These are phyloP conservation scores for Upupa epops DNA, from an alignment of 2,113 vertebrate genomes.

Conservation along the genomic window DNA sequence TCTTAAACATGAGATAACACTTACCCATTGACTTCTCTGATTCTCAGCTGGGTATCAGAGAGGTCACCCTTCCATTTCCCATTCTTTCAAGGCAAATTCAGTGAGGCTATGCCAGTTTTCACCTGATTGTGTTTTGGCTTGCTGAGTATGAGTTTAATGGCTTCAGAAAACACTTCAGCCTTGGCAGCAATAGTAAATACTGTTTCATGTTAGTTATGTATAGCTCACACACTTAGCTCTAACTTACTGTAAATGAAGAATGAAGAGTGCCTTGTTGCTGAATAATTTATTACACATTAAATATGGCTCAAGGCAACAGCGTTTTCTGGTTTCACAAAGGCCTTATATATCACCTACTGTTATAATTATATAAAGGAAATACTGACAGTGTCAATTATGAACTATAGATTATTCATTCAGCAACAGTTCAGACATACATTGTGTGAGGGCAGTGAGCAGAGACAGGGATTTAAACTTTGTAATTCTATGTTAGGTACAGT, in stretches of 20 bases:
- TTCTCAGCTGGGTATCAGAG: not conserved
- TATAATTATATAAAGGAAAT: slow-evolving; percentile 71
- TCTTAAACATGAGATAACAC: not conserved
- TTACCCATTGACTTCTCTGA: not conserved
- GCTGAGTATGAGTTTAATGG: not conserved
- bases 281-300: slow-evolving; percentile 78
- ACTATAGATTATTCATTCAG: slow-evolving; percentile 72
- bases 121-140: not conserved
- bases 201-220: slow-evolving; percentile 43
- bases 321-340: slow-evolving; percentile 68
- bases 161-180: slow-evolving; percentile 47
- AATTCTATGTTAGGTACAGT: not conserved
- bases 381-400: slow-evolving; percentile 68
- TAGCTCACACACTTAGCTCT: slow-evolving; percentile 53
- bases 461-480: not conserved
- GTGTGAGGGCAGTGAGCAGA: not conserved
- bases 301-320: slow-evolving; percentile 65
- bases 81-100: slow-evolving; percentile 19
- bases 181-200: not conserved
- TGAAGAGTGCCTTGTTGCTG: slow-evolving; percentile 57
- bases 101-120: not conserved
- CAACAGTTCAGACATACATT: not conserved
- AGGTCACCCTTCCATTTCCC: not conserved
- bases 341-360: slow-evolving; percentile 53
- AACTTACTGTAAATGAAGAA: slow-evolving; percentile 74